A percentile compares a stretch with the other conserved stretches of the same genome.
These are phyloP conservation scores for Acomys russatus DNA, from an alignment of 2,797 vertebrate species.

Conservation along the genomic window DNA sequence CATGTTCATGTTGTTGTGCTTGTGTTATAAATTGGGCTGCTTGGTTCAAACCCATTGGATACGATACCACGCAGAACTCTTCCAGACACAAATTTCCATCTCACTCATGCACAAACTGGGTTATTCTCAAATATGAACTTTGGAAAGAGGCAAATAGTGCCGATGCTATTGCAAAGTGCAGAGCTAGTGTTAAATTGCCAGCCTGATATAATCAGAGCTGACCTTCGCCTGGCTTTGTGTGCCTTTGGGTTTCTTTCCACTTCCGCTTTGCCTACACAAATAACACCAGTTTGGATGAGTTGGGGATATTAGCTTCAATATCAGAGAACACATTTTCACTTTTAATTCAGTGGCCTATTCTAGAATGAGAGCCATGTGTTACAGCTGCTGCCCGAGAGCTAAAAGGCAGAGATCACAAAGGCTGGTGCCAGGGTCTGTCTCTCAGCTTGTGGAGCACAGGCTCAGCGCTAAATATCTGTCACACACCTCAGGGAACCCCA, in stretches of 20 bases:
- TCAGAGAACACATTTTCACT: constrained; percentile 1
- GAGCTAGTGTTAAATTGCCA: constrained; percentile 14
- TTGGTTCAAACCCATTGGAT: neutral
- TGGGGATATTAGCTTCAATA: neutral
- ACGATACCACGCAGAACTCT: neutral
- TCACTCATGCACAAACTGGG: neutral
- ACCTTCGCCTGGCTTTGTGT: constrained; percentile 45
- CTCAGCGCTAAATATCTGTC: neutral
- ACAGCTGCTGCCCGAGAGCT: neutral
- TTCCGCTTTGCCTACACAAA: constrained; percentile 46
- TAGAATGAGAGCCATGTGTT: neutral
- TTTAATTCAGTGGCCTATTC: constrained; percentile 27
- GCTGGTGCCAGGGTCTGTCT: neutral
- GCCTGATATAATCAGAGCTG: constrained; percentile 23
- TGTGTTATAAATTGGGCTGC: neutral
- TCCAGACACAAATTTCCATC: neutral
- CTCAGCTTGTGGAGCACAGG: neutral
- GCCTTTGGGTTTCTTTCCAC: neutral
- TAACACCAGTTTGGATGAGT: constrained; percentile 42
- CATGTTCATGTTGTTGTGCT: neutral
- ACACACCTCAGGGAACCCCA: neutral
- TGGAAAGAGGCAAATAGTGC: constrained; percentile 54
- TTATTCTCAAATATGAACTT: constrained; percentile 64
- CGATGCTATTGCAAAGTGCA: constrained; percentile 48
- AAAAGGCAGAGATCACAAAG: neutral